phyloP scores from a whole-genome alignment of 2,113 vertebrate genomes.

The Daphoenositta chrysoptera region DNA sequence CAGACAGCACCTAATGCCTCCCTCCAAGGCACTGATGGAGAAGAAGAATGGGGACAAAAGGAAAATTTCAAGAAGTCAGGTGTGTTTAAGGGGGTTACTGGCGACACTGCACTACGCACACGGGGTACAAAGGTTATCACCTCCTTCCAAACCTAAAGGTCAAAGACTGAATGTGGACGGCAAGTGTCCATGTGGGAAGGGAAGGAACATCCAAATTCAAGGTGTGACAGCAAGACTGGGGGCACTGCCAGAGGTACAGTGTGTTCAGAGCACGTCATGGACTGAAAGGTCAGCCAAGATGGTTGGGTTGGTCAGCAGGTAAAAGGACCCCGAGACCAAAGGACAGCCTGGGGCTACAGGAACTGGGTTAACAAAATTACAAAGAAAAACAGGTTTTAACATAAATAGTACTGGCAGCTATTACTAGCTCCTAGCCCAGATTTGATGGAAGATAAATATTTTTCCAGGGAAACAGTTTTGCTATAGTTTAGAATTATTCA shows the following conservation, averaged over 20 bases:
- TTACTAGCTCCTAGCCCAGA: background rate
- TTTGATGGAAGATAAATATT: background rate
- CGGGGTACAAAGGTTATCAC: background rate
- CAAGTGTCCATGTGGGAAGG: background rate
- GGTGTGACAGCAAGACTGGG: background rate
- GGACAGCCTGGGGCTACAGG: background rate
- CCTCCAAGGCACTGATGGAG: background rate
- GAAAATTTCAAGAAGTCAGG: background rate
- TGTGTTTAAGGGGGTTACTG: background rate
- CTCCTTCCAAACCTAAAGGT: slow-evolving; percentile 8
- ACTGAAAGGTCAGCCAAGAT: background rate
- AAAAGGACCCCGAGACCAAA: background rate
- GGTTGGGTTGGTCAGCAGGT: background rate
- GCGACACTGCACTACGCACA: background rate
- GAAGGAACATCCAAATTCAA: background rate
- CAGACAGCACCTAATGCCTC: background rate
- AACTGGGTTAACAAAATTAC: background rate
- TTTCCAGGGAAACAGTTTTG: background rate
- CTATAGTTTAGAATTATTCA: background rate
- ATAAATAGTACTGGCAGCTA: background rate
- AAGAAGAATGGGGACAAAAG: background rate
- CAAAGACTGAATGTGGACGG: background rate
- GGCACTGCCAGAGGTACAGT: background rate
- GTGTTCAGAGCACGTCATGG: background rate
- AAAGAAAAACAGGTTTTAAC: background rate